Percentiles rank a stretch among this genome's conserved stretches.
Conservation (phyloP, 1,140 invertebrate genomes). For the Watersipora subatra region DNA sequence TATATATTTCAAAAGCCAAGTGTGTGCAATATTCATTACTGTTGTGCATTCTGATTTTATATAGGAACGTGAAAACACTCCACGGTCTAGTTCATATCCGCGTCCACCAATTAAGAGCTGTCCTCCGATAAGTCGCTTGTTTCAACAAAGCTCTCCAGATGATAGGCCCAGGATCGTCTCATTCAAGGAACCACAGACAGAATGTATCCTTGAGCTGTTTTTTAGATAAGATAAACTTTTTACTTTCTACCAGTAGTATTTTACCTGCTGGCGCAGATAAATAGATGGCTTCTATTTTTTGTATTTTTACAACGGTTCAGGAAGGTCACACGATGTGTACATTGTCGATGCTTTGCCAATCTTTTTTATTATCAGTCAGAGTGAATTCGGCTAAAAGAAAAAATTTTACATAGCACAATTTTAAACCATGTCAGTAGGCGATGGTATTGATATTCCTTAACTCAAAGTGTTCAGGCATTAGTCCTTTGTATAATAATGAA, state of each 20-base stretch:
- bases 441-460: constrained; percentile 14
- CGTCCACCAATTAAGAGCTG: constrained; percentile 36
- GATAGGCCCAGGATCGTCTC: constrained; percentile 33
- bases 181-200: constrained; percentile 20
- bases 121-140: constrained; percentile 36
- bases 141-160: constrained; percentile 19
- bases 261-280: too few relatives aligned
- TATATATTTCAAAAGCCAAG: too few relatives aligned
- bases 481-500: constrained; percentile 31
- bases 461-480: constrained; percentile 17
- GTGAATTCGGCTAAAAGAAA: too few relatives aligned
- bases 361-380: too few relatives aligned
- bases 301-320: background rate
- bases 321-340: too few relatives aligned
- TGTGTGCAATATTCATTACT: too few relatives aligned
- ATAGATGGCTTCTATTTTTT: background rate
- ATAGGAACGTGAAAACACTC: constrained; percentile 23
- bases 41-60: too few relatives aligned
- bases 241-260: background rate
- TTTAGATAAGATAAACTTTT: background rate
- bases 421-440: too few relatives aligned
- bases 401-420: too few relatives aligned
- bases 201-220: background rate
- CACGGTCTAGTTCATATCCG: constrained; percentile 32
- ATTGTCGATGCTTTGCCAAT: too few relatives aligned